These are phyloP conservation scores for Nyctereutes procyonoides DNA, from an alignment of 2,113 vertebrate genomes.

Conservation along the genomic window DNA sequence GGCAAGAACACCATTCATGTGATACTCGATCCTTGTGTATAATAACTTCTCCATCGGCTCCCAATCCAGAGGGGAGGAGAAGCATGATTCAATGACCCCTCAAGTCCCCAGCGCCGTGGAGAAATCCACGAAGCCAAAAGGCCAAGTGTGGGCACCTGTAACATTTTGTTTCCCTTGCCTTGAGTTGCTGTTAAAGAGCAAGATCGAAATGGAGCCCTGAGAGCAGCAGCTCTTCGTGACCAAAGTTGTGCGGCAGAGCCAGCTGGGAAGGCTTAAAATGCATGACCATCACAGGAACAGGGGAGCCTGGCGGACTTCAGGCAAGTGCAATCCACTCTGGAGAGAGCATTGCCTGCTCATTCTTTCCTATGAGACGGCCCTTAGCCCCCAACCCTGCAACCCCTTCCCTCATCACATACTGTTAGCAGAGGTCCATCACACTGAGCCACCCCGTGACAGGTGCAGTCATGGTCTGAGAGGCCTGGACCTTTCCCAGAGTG, in stretches of 20 bases:
- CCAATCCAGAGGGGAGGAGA: background rate
- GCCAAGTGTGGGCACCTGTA: background rate
- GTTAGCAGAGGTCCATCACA: background rate
- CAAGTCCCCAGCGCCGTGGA: background rate
- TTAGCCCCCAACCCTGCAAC: fast-evolving
- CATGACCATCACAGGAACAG: no score
- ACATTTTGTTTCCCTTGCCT: background rate
- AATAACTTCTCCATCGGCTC: background rate
- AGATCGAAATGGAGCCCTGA: background rate
- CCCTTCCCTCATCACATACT: background rate
- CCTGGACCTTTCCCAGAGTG: background rate
- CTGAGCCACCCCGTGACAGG: fast-evolving
- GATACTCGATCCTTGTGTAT: background rate
- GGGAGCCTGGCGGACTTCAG: background rate
- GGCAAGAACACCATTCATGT: fast-evolving
- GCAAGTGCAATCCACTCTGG: background rate
- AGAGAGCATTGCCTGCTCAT: no score
- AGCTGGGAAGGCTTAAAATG: background rate
- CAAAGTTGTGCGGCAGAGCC: background rate
- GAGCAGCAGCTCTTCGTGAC: background rate
- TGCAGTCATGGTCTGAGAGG: background rate
- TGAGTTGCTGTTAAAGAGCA: background rate
- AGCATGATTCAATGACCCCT: background rate
- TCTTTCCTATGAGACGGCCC: background rate
- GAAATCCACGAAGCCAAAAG: background rate